These are phyloP conservation scores for Pachyseris speciosa DNA, from an alignment of 64 coral and sea anemone genomes.

Conservation along the genomic window DNA sequence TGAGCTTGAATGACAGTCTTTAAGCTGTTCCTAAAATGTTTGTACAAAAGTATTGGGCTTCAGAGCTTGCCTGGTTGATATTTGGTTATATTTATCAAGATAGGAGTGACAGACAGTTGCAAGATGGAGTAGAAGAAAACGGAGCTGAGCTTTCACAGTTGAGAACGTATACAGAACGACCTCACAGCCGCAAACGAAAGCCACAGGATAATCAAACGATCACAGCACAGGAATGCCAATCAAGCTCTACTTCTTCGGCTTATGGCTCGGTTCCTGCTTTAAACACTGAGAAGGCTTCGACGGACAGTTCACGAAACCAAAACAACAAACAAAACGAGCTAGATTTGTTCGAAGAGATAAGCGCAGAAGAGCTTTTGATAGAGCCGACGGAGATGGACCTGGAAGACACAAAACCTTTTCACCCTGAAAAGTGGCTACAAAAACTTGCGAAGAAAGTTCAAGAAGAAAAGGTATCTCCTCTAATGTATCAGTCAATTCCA, in stretches of 20 bases:
- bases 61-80: too few relatives aligned
- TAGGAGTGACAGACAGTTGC: too few relatives aligned
- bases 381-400: background rate
- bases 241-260: background rate
- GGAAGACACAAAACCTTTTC: background rate
- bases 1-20: too few relatives aligned
- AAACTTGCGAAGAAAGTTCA: background rate
- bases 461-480: background rate
- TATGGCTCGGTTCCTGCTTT: background rate
- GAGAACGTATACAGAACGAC: background rate
- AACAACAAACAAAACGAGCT: background rate
- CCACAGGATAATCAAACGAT: background rate
- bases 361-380: constrained; percentile 27
- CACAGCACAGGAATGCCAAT: background rate
- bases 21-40: too few relatives aligned
- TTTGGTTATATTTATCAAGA: too few relatives aligned
- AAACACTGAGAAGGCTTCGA: too few relatives aligned
- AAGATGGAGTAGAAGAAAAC: too few relatives aligned
- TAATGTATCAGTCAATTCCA: background rate
- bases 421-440: background rate
- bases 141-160: background rate
- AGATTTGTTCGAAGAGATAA: constrained; percentile 15
- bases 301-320: background rate
- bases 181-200: background rate
- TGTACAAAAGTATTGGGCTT: too few relatives aligned